These are phyloP conservation scores for Protomyctophum bolini DNA, from an alignment of 2,113 vertebrate species.

Conservation along the genomic window DNA sequence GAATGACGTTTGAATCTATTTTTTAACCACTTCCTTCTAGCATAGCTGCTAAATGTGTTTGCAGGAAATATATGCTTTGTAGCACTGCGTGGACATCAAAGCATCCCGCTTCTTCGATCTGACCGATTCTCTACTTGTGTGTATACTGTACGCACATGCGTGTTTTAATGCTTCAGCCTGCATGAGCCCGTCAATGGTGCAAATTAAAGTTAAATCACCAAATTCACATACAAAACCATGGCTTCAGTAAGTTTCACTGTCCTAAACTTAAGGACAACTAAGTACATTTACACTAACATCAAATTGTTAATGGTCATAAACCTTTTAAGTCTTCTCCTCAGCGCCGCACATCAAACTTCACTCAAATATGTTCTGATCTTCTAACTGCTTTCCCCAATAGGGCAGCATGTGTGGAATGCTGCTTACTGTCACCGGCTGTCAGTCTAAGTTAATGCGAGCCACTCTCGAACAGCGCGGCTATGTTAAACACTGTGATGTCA, in stretches of 20 bases:
- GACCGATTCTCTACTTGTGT: too few species aligned
- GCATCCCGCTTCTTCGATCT: too few species aligned
- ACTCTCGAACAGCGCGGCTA: conserved; percentile 13
- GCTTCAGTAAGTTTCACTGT: not conserved
- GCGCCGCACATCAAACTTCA: conserved; percentile 48
- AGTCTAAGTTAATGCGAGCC: conserved; percentile 28
- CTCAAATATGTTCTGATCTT: conserved; percentile 53
- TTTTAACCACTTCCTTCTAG: too few species aligned
- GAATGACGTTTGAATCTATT: too few species aligned
- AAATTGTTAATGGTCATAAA: conserved; percentile 2
- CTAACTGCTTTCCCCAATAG: conserved; percentile 35
- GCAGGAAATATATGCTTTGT: too few species aligned
- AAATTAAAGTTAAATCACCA: not conserved
- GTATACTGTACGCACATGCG: too few species aligned
- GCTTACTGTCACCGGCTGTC: conserved; percentile 50
- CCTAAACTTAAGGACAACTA: not conserved
- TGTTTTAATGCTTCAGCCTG: too few species aligned
- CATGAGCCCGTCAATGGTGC: too few species aligned
- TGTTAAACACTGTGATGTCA: conserved; percentile 58
- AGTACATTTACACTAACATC: conserved; percentile 28
- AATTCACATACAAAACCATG: not conserved
- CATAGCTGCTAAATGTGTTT: too few species aligned
- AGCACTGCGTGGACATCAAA: too few species aligned
- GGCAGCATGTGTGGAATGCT: conserved; percentile 53
- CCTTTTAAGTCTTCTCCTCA: conserved; percentile 27